Evolutionary conservation across 2,888 invertebrate genomes (phyloP), one percentile per base, ranked within the genome.

Genomic region (Lepidocyrtinus sp.): DNA sequence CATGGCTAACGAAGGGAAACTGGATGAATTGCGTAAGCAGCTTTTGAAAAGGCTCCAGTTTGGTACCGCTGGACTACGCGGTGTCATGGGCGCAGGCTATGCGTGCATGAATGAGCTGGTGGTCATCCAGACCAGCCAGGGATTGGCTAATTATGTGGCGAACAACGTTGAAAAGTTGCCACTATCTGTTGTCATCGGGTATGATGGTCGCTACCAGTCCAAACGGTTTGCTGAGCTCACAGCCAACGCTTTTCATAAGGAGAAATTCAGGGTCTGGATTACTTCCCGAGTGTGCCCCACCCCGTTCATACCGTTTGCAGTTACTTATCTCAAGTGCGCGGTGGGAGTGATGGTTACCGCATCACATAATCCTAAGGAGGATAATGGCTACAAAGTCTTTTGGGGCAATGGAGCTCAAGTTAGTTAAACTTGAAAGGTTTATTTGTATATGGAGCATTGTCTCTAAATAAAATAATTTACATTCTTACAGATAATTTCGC

Each of bases 311-410:
- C 95, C 99, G 0, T 99, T 94, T 89, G 92, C 93, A 0, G 94
- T 97, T 0, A 90, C 91, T 1, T 90, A 92, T 83, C 92, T 93
- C 78, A 92, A 92, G 19, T 94, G 95, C 74, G 92, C 93, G 0
- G 95, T 94, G 50, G 98, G 98, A 0, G 92, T 98, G 2, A 97
- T 98, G 95, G 92, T 98, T 2, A 98, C 98, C 0, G 98, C 98
- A 0, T 97, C 97, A 0, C 98, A 98, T 88, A 98, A 98, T 89
- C 98, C 97, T 0, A 96, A 96, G 88, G 93, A 96, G 26, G 97
- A 98, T 88, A 98, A 98, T 88, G 98, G 98, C 0, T 99, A 98
- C 88, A 99, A 99, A 90, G 98, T 98, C 3, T 99, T 98, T 89
- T 98, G 97, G 94, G 90, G 91, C 7, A 99, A 98, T 89, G 97